Conservation (phyloP, 2,113 vertebrate genomes). For the Tachysurus vachellii region DNA sequence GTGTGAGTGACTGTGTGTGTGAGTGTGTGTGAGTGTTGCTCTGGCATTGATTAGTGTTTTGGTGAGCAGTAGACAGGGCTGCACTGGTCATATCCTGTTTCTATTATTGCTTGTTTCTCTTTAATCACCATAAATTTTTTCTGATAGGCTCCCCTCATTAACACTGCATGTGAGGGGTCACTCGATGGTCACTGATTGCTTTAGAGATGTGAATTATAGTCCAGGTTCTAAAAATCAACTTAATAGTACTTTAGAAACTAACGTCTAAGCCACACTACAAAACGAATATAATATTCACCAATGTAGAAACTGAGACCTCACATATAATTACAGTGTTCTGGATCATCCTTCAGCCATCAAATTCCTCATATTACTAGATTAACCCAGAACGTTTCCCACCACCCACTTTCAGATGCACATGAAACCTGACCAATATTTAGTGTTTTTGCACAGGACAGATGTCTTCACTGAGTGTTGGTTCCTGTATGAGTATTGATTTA, state of each 20-base stretch:
- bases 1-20: background rate
- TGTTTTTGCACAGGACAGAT: background rate
- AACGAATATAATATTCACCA: background rate
- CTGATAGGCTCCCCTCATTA: slow-evolving; percentile 69
- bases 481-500: background rate
- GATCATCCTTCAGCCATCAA: background rate
- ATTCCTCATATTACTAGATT: background rate
- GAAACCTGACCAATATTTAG: background rate
- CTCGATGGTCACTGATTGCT: slow-evolving; percentile 46
- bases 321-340: background rate
- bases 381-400: too few species aligned
- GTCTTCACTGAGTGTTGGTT: background rate
- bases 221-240: background rate
- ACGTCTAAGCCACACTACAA: background rate
- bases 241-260: background rate
- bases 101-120: slow-evolving; percentile 72
- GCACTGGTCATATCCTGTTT: slow-evolving; percentile 66
- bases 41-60: slow-evolving; percentile 52
- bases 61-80: slow-evolving; percentile 53
- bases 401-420: background rate
- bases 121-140: slow-evolving; percentile 58
- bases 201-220: background rate
- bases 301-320: background rate
- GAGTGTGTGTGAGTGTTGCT: background rate
- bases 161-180: slow-evolving; percentile 62